phyloP scores from a whole-genome alignment of 1,140 invertebrate species.

The Xylocopa sonorina region DNA sequence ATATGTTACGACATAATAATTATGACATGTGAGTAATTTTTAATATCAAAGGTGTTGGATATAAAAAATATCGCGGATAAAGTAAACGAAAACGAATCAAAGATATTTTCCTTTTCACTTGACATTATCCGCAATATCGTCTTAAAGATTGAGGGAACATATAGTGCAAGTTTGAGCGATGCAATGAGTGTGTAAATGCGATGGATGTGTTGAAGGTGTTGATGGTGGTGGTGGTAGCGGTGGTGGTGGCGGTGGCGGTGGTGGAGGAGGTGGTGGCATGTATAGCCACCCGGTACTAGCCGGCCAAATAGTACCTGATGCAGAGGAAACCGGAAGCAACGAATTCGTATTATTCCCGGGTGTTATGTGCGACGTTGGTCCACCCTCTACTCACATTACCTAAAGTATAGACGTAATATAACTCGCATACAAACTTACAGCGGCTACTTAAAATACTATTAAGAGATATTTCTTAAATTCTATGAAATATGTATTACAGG shows the following conservation, averaged over 20 bases:
- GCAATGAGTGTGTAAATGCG: conserved; percentile 77
- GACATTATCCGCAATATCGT: background rate
- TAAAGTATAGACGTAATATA: conserved; percentile 66
- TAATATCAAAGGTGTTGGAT: background rate
- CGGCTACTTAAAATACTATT: background rate
- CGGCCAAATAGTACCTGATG: conserved; percentile 63
- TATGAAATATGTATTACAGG: too few species aligned
- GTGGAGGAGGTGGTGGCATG: conserved; percentile 57
- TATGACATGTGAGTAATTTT: too few species aligned
- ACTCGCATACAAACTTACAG: background rate
- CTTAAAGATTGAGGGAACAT: conserved; percentile 81
- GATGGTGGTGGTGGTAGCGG: conserved; percentile 60
- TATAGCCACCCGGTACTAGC: conserved; percentile 69
- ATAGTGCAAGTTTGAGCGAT: conserved; percentile 82
- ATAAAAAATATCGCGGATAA: background rate
- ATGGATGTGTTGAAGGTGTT: conserved; percentile 71
- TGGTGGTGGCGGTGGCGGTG: conserved; percentile 68
- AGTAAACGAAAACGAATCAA: background rate
- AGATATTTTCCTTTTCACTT: background rate
- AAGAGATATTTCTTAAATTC: background rate
- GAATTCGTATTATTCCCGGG: conserved; percentile 67
- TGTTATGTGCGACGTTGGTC: conserved; percentile 75
- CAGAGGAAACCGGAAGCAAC: conserved; percentile 62
- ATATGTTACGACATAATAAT: too few species aligned
- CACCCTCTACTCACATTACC: conserved; percentile 84